Evolutionary conservation across 2,797 vertebrate species (phyloP).

Genomic region (Dendrocincla fuliginosa): DNA sequence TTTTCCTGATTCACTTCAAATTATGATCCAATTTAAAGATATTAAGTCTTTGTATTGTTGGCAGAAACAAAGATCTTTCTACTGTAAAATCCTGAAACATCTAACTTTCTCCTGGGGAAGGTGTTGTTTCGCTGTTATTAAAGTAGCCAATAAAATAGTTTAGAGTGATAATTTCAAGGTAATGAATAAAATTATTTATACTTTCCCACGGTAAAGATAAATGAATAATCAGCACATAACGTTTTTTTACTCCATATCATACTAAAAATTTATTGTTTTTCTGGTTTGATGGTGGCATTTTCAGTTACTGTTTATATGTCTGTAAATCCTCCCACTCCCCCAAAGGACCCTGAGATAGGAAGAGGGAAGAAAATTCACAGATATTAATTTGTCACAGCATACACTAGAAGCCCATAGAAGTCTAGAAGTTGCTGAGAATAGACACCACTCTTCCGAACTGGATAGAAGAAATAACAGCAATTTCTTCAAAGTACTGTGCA

Average conservation of each 20-base stretch:
- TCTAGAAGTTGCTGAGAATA: neutral
- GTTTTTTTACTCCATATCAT: neutral
- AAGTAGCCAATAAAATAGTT: slow-evolving; percentile 17
- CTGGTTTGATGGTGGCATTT: neutral
- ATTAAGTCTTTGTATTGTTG: slow-evolving; percentile 31
- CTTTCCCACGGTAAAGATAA: slow-evolving; percentile 34
- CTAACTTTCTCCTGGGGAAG: slow-evolving; percentile 32
- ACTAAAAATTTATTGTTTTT: neutral
- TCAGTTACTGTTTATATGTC: neutral
- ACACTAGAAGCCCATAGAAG: neutral
- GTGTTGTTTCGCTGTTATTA: slow-evolving; percentile 59
- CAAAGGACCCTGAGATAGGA: neutral
- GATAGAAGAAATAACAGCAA: neutral
- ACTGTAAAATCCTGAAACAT: slow-evolving; percentile 33
- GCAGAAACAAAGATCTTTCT: slow-evolving; percentile 34
- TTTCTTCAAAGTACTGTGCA: neutral
- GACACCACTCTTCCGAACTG: neutral
- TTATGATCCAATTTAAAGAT: slow-evolving; percentile 55
- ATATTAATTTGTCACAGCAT: neutral
- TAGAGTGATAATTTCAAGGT: slow-evolving; percentile 45
- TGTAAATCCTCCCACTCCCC: neutral
- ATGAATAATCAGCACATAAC: neutral
- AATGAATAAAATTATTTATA: slow-evolving; percentile 47
- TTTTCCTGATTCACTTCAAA: slow-evolving; percentile 44
- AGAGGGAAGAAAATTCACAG: neutral